Base-by-base conservation (phyloP, 2,113 vertebrate species). In the Syngnathus floridae region DNA sequence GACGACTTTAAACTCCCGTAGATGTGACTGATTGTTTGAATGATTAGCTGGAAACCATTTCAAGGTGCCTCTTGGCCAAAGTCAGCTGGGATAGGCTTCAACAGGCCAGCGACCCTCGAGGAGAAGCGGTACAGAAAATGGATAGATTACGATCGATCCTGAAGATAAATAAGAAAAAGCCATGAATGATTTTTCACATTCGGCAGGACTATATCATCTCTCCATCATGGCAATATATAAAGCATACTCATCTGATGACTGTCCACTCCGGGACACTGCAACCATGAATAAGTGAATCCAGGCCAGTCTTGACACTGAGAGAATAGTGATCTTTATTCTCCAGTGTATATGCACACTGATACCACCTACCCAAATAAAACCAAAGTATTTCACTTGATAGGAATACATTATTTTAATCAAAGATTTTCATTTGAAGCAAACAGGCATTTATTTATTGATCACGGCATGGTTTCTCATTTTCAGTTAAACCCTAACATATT, bases 361-460 rank as follows among this genome's bases (percentile, higher is more conserved):
- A 17, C 13, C 13, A 4, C 35, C 11, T 17, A 31, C 16, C 43
- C 7, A 48, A 49, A 65, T 55, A 65, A 64, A 69, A 41, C 74
- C 43, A 82, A 75, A 41, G 43, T 4, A 22, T 56, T 72, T 14
- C 21, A 46, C 70, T 76, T 75, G 65, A 76, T 71, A 68, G 76
- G 77, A 88, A 84, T 78, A 82, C 75, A 72, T 83, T 80, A 86
- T 75, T 90, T 87, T 88, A 88, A 85, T 88, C 73, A 69, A 86
- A 76, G 70, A 81, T 71, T 79, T 58, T 82, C 64, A 82, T 78
- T 56, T 68, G 73, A 83, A 83, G 82, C 75, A 82, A 84, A 86
- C 76, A 82, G 71, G 75, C 73, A 77, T 76, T 4, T 0, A 73
- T 79, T 85, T 65, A n/a, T 67, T 76, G 55, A 73, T 70, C 41